Percentiles rank a stretch among this genome's conserved stretches.
phyloP scores from a whole-genome alignment of 1,140 invertebrate genomes.

The Zaprionus taronus region DNA sequence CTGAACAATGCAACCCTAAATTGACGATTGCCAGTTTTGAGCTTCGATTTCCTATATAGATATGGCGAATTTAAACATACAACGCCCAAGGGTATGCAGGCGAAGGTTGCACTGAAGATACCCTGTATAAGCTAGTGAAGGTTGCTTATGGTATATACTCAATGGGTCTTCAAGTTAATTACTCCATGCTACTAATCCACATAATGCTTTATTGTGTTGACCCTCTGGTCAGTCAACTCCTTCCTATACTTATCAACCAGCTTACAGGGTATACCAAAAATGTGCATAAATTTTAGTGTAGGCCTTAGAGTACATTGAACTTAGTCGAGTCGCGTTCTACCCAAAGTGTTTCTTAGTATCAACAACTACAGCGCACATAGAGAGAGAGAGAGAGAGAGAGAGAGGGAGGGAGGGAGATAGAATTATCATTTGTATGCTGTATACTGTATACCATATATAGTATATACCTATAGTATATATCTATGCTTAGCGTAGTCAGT shows the following conservation, averaged over 20 bases:
- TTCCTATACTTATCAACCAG: not conserved
- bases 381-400: not conserved
- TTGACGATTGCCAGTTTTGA: slow-evolving; percentile 9
- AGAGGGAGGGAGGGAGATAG: not conserved
- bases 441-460: not conserved
- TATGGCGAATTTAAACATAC: slow-evolving; percentile 15
- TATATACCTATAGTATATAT: not conserved
- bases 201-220: not conserved
- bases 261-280: not conserved
- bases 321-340: not conserved
- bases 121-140: not conserved
- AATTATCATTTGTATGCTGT: not conserved
- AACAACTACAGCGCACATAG: slow-evolving; percentile 3
- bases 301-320: slow-evolving; percentile 33
- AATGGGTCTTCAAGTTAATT: not conserved
- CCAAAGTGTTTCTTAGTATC: slow-evolving; percentile 16
- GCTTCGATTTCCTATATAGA: slow-evolving; percentile 24
- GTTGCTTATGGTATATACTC: no score
- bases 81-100: not conserved
- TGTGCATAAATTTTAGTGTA: slow-evolving; percentile 13
- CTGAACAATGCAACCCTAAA: slow-evolving; percentile 20
- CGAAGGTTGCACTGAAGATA: not conserved
- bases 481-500: slow-evolving; percentile 32
- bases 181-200: not conserved
- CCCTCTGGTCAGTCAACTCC: not conserved